Evolutionary conservation across 1,140 invertebrate genomes (phyloP).

Genomic region (Diuraphis noxia): DNA sequence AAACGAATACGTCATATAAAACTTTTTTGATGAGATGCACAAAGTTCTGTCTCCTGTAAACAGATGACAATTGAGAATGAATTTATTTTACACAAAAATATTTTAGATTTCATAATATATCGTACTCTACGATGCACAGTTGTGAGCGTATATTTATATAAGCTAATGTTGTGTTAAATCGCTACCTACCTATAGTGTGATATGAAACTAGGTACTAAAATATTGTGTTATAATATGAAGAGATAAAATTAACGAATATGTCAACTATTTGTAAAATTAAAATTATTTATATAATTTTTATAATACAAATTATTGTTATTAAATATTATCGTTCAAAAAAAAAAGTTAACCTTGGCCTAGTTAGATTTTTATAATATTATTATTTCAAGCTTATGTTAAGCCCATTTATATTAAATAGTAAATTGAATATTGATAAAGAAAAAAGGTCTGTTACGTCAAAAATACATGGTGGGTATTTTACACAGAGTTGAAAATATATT

Average conservation of each 20-base stretch:
- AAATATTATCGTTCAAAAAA: background rate
- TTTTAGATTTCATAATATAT: background rate
- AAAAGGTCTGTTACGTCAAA: background rate
- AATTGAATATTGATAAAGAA: background rate
- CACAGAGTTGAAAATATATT: background rate
- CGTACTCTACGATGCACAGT: background rate
- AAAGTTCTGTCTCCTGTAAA: conserved; percentile 28
- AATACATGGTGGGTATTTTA: background rate
- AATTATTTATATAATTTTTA: background rate
- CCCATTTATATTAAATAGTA: background rate
- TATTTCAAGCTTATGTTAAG: background rate
- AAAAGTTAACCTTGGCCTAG: background rate
- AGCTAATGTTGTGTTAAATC: background rate
- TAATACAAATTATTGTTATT: background rate
- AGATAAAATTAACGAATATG: background rate
- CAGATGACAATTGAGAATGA: background rate
- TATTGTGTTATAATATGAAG: background rate
- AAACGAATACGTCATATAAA: conserved; percentile 43
- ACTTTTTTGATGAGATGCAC: conserved; percentile 42
- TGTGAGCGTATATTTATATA: background rate
- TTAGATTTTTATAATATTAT: background rate
- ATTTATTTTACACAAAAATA: background rate
- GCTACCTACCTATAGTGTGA: background rate
- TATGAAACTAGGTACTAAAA: background rate
- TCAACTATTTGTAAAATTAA: background rate